These are phyloP conservation scores for Ectemnius continuus DNA, from an alignment of 2,888 invertebrate genomes.

Conservation along the genomic window DNA sequence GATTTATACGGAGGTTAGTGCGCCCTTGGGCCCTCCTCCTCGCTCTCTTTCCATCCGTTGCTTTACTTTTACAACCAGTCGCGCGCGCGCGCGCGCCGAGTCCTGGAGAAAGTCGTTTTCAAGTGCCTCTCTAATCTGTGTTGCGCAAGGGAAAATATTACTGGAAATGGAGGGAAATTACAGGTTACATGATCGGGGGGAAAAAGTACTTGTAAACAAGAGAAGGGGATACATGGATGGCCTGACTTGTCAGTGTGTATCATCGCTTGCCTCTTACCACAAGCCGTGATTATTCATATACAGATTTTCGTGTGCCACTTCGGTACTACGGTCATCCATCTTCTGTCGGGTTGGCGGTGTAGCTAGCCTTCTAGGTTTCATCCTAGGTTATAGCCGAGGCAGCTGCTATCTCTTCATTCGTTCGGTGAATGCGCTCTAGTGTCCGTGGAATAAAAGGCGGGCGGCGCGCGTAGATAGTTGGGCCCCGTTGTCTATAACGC, in stretches of 20 bases:
- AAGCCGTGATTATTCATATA: slow-evolving; percentile 1
- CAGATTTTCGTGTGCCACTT: slow-evolving; percentile 3
- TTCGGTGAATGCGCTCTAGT: slow-evolving; percentile 41
- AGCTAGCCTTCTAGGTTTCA: slow-evolving; percentile 14
- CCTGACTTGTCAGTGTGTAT: background rate
- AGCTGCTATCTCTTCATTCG: slow-evolving; percentile 12
- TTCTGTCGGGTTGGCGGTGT: background rate
- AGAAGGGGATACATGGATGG: background rate
- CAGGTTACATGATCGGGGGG: background rate
- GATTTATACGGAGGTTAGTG: slow-evolving; percentile 57
- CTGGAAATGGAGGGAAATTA: slow-evolving; percentile 26
- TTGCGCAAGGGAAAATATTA: slow-evolving; percentile 44
- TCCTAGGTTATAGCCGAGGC: slow-evolving; percentile 16
- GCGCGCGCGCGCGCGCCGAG: background rate
- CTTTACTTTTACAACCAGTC: slow-evolving; percentile 47
- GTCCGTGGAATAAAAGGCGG: slow-evolving; percentile 48
- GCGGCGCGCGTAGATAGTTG: slow-evolving; percentile 56
- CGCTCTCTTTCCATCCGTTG: slow-evolving; percentile 20
- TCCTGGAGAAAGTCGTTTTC: slow-evolving; percentile 33
- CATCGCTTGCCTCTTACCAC: background rate
- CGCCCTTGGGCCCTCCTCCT: slow-evolving; percentile 45
- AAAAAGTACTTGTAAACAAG: background rate
- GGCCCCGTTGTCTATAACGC: slow-evolving; percentile 64
- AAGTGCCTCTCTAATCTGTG: slow-evolving; percentile 7
- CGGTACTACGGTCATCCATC: background rate